Percentiles rank a stretch among this genome's conserved stretches.
These are phyloP conservation scores for Tetrax tetrax DNA, from an alignment of 2,113 vertebrate species.

Conservation along the genomic window DNA sequence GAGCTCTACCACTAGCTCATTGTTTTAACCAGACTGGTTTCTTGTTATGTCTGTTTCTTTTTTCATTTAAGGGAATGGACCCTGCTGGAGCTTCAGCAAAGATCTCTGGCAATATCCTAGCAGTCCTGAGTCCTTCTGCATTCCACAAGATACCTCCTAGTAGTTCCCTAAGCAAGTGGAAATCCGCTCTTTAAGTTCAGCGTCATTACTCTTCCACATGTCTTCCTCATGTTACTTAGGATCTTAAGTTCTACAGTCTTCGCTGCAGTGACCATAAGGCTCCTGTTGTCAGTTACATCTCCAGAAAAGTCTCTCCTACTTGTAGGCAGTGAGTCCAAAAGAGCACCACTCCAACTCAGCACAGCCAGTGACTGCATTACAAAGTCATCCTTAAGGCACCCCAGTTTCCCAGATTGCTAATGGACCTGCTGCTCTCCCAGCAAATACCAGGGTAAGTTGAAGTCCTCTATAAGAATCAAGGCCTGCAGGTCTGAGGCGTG, in stretches of 20 bases:
- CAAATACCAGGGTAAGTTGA: not conserved
- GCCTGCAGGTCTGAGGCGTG: not conserved
- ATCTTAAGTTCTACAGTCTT: not conserved
- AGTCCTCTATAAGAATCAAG: not conserved
- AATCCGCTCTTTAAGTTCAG: not conserved
- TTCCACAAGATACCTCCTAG: not conserved
- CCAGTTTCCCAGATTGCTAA: fast-evolving
- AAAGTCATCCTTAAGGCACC: not conserved
- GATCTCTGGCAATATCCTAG: not conserved
- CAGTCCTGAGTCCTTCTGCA: not conserved
- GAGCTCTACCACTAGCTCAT: not conserved
- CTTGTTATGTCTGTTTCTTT: not conserved
- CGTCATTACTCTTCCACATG: not conserved
- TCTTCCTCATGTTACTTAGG: not conserved
- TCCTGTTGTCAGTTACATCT: fast-evolving
- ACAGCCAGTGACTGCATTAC: not conserved
- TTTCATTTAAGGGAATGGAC: not conserved
- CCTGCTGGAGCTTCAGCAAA: not conserved
- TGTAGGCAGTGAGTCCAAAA: not conserved
- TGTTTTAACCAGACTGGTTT: not conserved
- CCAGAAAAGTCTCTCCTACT: not conserved
- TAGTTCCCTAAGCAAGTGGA: not conserved
- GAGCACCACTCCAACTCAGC: not conserved
- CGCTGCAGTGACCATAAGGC: not conserved
- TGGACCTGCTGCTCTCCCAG: not conserved